Evolutionary conservation across 2,113 vertebrate genomes (phyloP), one percentile per base, ranked within the genome.

Genomic region (Excalfactoria chinensis): DNA sequence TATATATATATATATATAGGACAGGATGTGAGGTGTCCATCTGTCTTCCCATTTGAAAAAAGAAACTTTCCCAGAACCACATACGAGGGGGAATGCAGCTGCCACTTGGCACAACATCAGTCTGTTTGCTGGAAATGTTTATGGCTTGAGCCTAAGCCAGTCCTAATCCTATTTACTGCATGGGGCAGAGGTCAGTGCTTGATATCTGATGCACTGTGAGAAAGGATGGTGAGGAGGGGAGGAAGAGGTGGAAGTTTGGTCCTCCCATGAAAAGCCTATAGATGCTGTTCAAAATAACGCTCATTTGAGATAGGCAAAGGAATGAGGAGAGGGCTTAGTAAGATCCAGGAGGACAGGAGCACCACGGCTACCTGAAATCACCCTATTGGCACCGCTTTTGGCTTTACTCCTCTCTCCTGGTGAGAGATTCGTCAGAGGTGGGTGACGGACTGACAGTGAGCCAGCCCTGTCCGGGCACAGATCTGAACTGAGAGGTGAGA

Each of bases 221-320:
- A 73, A 89, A 44, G 40, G 53, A 68, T 28, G 40, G 17, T 0
- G 1, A 59, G 72, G 18, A 41, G 32, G 37, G 43, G 7, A 20
- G 69, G 81, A 26, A 21, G 46, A 14, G 32, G 30, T 28, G 22
- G 32, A 10, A 11, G 21, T 37, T 67, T 46, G 21, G 26, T 67
- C 63, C 28, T 63, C 40, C 41, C 28, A 17, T 7, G 23, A 44
- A 26, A 62, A 56, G 7, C 19, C 22, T 84, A 53, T 30, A 26
- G 19, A 55, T 17, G 44, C 32, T 11, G 6, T n/a, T 53, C 40
- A 34, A 55, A 25, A 34, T 0, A 0, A 18, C 1, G 2, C 9
- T 53, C 26, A 25, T 3, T 17, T 35, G 28, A 78, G 18, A 48
- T 5, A 4, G 0, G 1, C 5, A 34, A 46, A 21, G 51, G 34